phyloP scores from a whole-genome alignment of 2,888 invertebrate species.

The Slavum lentiscoides region DNA sequence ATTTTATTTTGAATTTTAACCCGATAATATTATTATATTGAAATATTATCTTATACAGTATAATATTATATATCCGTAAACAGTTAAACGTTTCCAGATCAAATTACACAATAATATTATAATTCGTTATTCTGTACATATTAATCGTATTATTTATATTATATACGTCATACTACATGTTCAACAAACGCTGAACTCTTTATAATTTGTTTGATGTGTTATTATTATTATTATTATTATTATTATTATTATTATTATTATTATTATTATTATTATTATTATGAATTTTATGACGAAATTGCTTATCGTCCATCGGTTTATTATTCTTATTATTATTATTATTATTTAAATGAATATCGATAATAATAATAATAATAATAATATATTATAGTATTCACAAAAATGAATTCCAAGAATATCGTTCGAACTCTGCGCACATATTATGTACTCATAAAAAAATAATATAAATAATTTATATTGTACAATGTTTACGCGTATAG shows the following conservation, averaged over 20 bases:
- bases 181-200: constrained; percentile 28
- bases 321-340: constrained; percentile 28
- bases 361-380: constrained; percentile 15
- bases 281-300: constrained; percentile 45
- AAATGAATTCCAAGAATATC: constrained; percentile 26
- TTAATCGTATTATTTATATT: neutral
- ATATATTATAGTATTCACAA: constrained; percentile 19
- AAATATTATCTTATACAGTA: neutral
- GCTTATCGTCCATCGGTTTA: constrained; percentile 32
- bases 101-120: constrained; percentile 38
- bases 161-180: neutral
- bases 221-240: constrained; percentile 11
- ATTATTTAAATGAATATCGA: constrained; percentile 40
- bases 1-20: too few relatives aligned
- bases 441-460: constrained; percentile 26
- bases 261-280: constrained; percentile 27
- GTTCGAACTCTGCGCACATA: neutral
- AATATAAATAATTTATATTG: constrained; percentile 36
- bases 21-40: too few relatives aligned
- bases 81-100: constrained; percentile 41
- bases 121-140: constrained; percentile 23
- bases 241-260: constrained; percentile 22
- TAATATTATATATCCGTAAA: constrained; percentile 6
- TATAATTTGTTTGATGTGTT: constrained; percentile 20
- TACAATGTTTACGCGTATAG: neutral